Conservation (phyloP, 1,140 invertebrate species). For the Bombus breviceps region DNA sequence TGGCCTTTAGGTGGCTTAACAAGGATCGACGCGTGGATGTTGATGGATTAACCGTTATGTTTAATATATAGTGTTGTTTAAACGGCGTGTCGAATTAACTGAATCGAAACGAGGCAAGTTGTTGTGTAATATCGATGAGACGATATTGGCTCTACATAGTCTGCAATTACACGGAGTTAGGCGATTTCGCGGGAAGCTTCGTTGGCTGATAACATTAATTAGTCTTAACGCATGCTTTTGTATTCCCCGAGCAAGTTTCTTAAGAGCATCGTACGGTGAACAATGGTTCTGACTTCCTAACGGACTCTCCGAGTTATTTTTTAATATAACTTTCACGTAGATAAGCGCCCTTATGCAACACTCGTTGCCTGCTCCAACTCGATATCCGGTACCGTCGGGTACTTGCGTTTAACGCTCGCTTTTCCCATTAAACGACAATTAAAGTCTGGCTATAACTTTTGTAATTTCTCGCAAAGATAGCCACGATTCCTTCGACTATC, state of each 20-base stretch:
- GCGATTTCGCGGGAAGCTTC: conserved; percentile 26
- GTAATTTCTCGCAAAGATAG: conserved; percentile 32
- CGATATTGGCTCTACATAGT: not conserved
- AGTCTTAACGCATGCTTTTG: conserved; percentile 17
- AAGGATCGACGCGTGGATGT: not conserved
- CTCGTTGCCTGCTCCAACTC: conserved; percentile 27
- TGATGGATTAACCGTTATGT: conserved; percentile 23
- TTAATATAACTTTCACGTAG: conserved; percentile 42
- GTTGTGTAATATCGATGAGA: conserved; percentile 1
- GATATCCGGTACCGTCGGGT: conserved; percentile 10
- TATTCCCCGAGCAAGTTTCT: not conserved
- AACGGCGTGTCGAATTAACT: conserved; percentile 15
- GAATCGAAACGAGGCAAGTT: not conserved
- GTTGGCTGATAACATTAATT: conserved; percentile 28
- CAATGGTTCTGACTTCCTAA: conserved; percentile 3
- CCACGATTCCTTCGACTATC: conserved; percentile 19
- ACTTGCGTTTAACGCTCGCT: conserved; percentile 37
- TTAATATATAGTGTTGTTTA: not conserved
- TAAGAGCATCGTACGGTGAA: not conserved
- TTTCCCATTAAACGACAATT: conserved; percentile 49
- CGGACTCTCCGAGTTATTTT: conserved; percentile 7
- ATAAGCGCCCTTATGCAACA: conserved; percentile 46
- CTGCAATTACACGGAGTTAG: conserved; percentile 7
- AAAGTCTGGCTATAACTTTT: conserved; percentile 39
- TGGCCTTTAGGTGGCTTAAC: not conserved